Conservation (phyloP, 2,113 vertebrate genomes). For the Condylura cristata region DNA sequence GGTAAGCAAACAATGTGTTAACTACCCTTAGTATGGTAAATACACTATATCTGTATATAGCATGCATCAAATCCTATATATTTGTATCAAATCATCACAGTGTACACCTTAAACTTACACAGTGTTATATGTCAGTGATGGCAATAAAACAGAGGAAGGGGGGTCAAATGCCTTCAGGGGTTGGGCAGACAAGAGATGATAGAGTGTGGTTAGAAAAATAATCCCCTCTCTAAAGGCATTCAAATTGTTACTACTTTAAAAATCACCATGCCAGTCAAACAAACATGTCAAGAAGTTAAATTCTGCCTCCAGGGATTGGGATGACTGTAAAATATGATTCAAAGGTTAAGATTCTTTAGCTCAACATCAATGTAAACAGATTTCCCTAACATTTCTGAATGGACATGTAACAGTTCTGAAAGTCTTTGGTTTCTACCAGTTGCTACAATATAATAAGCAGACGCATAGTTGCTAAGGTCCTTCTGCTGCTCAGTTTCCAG, state of each 20-base stretch:
- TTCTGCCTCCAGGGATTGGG: background rate
- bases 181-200: accelerated
- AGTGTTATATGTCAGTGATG: background rate
- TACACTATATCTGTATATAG: too few species aligned
- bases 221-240: background rate
- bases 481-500: too few species aligned
- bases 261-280: background rate
- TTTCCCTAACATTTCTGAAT: background rate
- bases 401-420: background rate
- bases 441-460: background rate
- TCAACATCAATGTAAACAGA: background rate
- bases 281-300: slow-evolving; percentile 4
- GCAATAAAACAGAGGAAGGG: background rate
- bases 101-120: background rate
- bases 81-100: background rate
- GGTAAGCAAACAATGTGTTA: background rate
- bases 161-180: background rate
- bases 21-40: background rate
- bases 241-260: background rate
- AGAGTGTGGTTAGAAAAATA: background rate
- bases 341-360: background rate
- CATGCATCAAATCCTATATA: too few species aligned
- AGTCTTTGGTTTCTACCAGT: background rate
- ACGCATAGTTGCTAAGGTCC: too few species aligned
- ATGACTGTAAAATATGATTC: background rate